Conservation (phyloP, 2,888 invertebrate species). For the Drosophila formosana region DNA sequence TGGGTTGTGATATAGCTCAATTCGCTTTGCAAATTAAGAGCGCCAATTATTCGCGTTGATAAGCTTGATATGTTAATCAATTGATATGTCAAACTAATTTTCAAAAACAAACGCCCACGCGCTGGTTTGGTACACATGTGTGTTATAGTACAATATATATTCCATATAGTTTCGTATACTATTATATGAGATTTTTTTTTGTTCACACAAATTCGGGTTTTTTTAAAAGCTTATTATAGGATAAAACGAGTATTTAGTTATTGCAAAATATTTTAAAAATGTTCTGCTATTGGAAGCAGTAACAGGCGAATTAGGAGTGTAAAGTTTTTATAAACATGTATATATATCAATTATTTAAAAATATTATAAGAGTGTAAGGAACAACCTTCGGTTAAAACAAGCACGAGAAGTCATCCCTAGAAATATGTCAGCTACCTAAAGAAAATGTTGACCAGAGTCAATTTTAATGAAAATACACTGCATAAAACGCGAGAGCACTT, state of each 20-base stretch:
- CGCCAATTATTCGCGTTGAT: conserved; percentile 20
- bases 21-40: conserved; percentile 1
- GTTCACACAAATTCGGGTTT: neutral
- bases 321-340: neutral
- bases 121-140: neutral
- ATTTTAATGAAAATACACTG: conserved; percentile 32
- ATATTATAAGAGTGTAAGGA: neutral
- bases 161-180: neutral
- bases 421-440: neutral
- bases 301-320: neutral
- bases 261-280: neutral
- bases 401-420: conserved; percentile 11
- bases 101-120: conserved; percentile 17
- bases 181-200: neutral
- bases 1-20: neutral
- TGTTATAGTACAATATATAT: neutral
- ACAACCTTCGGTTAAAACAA: neutral
- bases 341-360: neutral
- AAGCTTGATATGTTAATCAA: conserved; percentile 27
- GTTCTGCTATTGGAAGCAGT: neutral
- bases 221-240: neutral
- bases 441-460: conserved; percentile 16
- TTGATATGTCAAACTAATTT: conserved; percentile 24
- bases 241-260: neutral
- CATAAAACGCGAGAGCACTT: conserved; percentile 37